phyloP scores from a whole-genome alignment of 1,140 invertebrate genomes.

The Scaptomyza hsui region DNA sequence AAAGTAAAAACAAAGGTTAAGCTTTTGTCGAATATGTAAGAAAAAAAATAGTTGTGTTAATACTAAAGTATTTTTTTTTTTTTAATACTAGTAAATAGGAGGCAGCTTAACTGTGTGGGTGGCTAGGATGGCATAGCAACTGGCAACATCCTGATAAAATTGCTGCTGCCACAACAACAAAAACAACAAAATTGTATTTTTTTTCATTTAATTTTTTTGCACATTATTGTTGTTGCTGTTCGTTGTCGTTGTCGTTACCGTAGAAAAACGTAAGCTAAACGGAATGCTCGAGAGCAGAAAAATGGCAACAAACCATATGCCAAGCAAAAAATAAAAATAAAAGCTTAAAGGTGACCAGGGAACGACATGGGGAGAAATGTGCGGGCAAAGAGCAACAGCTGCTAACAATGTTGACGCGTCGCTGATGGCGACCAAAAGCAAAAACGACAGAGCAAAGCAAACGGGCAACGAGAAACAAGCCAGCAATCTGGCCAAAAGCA shows the following conservation, averaged over 20 bases:
- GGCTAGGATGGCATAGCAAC: slow-evolving; percentile 17
- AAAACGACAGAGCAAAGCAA: slow-evolving; percentile 31
- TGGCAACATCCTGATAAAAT: slow-evolving; percentile 64
- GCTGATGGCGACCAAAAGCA: slow-evolving; percentile 55
- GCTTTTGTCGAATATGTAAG: background rate
- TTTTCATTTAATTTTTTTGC: slow-evolving; percentile 76
- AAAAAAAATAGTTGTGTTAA: too few relatives aligned
- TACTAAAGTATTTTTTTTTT: too few relatives aligned
- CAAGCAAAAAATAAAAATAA: slow-evolving; percentile 7
- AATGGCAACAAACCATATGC: slow-evolving; percentile 67
- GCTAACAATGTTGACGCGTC: slow-evolving; percentile 78
- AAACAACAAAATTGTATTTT: slow-evolving; percentile 62
- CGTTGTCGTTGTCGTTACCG: slow-evolving; percentile 25
- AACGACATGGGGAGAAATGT: background rate
- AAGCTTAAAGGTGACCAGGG: background rate
- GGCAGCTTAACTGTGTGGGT: background rate
- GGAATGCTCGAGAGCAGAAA: slow-evolving; percentile 66
- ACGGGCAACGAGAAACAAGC: background rate
- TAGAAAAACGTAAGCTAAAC: slow-evolving; percentile 69
- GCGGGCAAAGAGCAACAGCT: slow-evolving; percentile 71
- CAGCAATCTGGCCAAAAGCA: background rate
- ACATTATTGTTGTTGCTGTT: slow-evolving; percentile 68
- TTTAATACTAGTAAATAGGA: slow-evolving; percentile 3
- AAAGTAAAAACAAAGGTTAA: too few relatives aligned
- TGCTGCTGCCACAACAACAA: slow-evolving; percentile 30